Evolutionary conservation across 1,140 invertebrate species (phyloP).

Genomic region (Papilio aristodemus): DNA sequence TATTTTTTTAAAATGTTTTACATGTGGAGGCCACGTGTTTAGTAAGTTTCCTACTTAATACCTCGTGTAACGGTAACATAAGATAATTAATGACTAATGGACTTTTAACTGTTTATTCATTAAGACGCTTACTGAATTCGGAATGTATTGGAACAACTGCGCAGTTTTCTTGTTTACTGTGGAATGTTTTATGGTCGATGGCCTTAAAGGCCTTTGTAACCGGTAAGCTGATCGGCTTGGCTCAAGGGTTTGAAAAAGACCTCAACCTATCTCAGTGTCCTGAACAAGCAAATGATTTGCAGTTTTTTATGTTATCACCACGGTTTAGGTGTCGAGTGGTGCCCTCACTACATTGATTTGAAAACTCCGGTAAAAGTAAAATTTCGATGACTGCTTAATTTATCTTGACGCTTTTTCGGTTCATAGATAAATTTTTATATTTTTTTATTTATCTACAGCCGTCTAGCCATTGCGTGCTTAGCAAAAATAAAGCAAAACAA

Average conservation of each 20-base stretch:
- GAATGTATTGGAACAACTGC: neutral
- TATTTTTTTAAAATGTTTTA: too few species aligned
- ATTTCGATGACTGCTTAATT: too few species aligned
- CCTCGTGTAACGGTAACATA: neutral
- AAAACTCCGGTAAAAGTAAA: too few species aligned
- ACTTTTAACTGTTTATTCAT: neutral
- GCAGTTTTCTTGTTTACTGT: neutral
- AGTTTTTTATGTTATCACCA: too few species aligned
- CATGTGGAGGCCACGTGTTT: neutral
- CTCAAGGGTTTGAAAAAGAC: too few species aligned
- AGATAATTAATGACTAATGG: neutral
- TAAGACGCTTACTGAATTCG: neutral
- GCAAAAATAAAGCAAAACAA: slow-evolving; percentile 4
- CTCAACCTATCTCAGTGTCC: too few species aligned
- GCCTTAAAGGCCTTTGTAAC: too few species aligned
- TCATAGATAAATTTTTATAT: neutral
- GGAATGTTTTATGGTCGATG: too few species aligned
- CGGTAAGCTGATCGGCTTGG: too few species aligned
- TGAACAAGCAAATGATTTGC: too few species aligned
- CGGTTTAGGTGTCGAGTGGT: too few species aligned
- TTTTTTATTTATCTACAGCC: neutral
- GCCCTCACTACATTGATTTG: too few species aligned
- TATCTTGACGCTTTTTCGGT: neutral
- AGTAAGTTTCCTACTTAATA: neutral
- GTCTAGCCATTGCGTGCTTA: neutral